Base-by-base conservation (phyloP, 2,888 invertebrate species). In the Anthrax anthrax region DNA sequence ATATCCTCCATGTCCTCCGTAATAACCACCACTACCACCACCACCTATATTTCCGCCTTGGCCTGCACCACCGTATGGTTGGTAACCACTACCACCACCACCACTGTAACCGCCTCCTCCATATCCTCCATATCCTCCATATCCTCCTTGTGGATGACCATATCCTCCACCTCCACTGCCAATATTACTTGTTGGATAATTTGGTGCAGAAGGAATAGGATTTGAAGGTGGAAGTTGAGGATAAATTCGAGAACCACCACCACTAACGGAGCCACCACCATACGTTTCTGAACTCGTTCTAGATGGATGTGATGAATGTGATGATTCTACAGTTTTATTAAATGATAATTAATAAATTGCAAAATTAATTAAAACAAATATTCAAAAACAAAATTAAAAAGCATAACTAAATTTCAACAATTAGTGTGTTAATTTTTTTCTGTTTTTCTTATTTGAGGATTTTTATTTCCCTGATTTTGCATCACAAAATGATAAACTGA, bases 111-210 rank as follows among this genome's bases (percentile, higher is more conserved):
- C n/a, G 2, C 32, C 39, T 17, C 42, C 42, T 34, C 18, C 36
- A 18, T 40, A 40, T 40, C 45, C 45, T 17, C 40, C 40, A n/a
- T 47, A 39, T 6, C 43, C 47, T 34, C 18, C 40, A 34, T 45
- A 45, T 45, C 45, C 45, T 23, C 45, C 45, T 5, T 47, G 39
- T 6, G 23, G 23, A 23, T 23, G 4, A 6, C 23, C 23, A 23
- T 23, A 8, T 23, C 5, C 5, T 23, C 39, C 47, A 17, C 51
- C 55, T 18, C 63, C 64, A 47, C 55, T 58, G 18, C 44, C 60
- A 62, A 59, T 52, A 10, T 57, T 53, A 48, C 13, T 47, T 46
- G 46, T 41, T 27, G 54, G 52, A 48, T 52, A 52, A 46, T 47
- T 50, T 18, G 52, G 52, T 47, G 45, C 45, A 43, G 52, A 34